Conservation (phyloP, 2,888 invertebrate species). For the Mythimna lalbum region DNA sequence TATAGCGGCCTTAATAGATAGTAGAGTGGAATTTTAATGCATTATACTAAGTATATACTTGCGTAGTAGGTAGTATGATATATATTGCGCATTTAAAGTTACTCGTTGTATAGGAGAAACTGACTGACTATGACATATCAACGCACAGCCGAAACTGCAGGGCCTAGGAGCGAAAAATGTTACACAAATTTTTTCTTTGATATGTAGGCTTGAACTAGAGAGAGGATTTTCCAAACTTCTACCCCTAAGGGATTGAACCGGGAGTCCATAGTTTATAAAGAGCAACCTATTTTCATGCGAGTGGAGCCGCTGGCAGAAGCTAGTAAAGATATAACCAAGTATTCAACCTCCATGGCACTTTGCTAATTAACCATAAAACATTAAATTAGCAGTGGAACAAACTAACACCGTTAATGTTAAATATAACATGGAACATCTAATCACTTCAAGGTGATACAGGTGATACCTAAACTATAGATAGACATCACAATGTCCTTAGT, state of each 20-base stretch:
- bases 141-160: too few relatives aligned
- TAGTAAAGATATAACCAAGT: neutral
- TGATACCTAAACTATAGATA: neutral
- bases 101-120: too few relatives aligned
- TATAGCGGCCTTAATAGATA: slow-evolving; percentile 1
- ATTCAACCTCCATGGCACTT: slow-evolving; percentile 10
- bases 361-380: slow-evolving; percentile 41
- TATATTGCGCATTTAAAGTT: too few relatives aligned
- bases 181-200: too few relatives aligned
- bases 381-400: slow-evolving; percentile 22
- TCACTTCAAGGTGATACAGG: slow-evolving; percentile 46
- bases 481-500: neutral
- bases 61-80: neutral
- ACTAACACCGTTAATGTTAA: slow-evolving; percentile 47
- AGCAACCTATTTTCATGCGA: too few relatives aligned
- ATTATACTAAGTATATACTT: neutral
- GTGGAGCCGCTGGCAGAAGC: too few relatives aligned
- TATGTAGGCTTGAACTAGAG: too few relatives aligned
- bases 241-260: too few relatives aligned
- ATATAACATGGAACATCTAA: slow-evolving; percentile 42
- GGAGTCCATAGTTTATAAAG: too few relatives aligned
- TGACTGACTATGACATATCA: too few relatives aligned
- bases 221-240: too few relatives aligned
- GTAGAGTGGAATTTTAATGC: neutral
- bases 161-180: too few relatives aligned